Conservation (phyloP, 2,113 vertebrate genomes). For the Phrynocephalus versicolor region DNA sequence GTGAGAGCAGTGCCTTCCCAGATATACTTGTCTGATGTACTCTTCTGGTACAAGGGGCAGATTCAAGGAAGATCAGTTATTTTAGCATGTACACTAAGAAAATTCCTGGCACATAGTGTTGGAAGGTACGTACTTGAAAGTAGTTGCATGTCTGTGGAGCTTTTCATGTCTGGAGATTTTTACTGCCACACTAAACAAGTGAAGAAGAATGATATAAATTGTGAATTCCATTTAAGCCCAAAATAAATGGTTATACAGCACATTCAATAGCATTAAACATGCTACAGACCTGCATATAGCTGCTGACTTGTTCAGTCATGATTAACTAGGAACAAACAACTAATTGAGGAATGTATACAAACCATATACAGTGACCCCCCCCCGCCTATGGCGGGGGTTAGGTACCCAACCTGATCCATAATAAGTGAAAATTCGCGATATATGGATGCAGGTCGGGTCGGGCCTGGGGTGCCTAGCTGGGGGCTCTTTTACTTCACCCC, state of each 20-base stretch:
- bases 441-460: too few species aligned
- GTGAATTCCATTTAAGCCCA: background rate
- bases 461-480: too few species aligned
- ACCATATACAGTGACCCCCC: slow-evolving; percentile 41
- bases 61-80: background rate
- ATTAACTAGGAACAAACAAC: slow-evolving; percentile 51
- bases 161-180: slow-evolving; percentile 4
- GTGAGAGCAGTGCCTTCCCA: background rate
- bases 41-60: background rate
- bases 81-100: background rate
- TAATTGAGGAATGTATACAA: slow-evolving; percentile 50
- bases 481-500: too few species aligned
- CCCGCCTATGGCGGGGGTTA: too few species aligned
- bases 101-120: background rate
- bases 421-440: too few species aligned
- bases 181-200: slow-evolving; percentile 24
- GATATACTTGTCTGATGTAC: too few species aligned
- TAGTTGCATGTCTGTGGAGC: fast-evolving
- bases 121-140: background rate
- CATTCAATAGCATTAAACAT: slow-evolving; percentile 6
- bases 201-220: slow-evolving; percentile 20
- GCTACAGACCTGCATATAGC: background rate
- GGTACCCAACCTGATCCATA: slow-evolving; percentile 20
- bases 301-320: slow-evolving; percentile 37
- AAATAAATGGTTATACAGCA: background rate